These are phyloP conservation scores for Caloenas nicobarica DNA, from an alignment of 2,113 vertebrate genomes.

Conservation along the genomic window DNA sequence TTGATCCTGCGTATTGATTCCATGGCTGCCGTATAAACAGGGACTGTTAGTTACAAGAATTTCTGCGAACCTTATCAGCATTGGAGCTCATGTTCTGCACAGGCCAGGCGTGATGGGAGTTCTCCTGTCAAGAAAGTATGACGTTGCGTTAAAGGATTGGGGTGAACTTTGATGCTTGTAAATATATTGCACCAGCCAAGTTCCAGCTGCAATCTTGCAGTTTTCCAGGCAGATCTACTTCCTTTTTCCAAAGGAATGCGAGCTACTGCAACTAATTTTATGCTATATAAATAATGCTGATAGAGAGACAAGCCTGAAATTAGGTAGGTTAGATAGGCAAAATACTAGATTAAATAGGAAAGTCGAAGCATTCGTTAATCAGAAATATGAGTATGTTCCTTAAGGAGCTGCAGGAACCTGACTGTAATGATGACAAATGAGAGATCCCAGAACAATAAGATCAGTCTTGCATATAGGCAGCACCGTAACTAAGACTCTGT, in stretches of 20 bases:
- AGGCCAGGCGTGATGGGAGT: background rate
- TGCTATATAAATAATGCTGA: slow-evolving; percentile 4
- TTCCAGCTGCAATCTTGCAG: slow-evolving; percentile 24
- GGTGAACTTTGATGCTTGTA: background rate
- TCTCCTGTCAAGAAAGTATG: background rate
- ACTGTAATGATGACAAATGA: slow-evolving; percentile 23
- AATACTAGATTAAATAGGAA: slow-evolving; percentile 6
- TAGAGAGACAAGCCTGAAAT: slow-evolving; percentile 19
- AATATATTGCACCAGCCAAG: slow-evolving; percentile 2
- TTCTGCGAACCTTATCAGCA: background rate
- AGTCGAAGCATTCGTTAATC: slow-evolving; percentile 1
- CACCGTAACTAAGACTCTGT: background rate
- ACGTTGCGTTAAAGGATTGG: background rate
- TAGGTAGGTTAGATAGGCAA: slow-evolving; percentile 7
- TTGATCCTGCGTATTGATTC: slow-evolving; percentile 19
- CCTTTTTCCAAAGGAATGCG: slow-evolving; percentile 9
- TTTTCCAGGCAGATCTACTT: slow-evolving; percentile 15
- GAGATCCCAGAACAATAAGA: slow-evolving; percentile 9
- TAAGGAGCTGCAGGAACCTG: background rate
- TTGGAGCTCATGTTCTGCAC: background rate
- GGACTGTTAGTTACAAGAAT: background rate
- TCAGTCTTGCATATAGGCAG: slow-evolving; percentile 1
- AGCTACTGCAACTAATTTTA: background rate
- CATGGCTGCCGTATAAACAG: background rate
- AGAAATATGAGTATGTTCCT: slow-evolving; percentile 19